phyloP scores from a whole-genome alignment of 2,113 vertebrate species.

The Phalacrocorax pelagicus region DNA sequence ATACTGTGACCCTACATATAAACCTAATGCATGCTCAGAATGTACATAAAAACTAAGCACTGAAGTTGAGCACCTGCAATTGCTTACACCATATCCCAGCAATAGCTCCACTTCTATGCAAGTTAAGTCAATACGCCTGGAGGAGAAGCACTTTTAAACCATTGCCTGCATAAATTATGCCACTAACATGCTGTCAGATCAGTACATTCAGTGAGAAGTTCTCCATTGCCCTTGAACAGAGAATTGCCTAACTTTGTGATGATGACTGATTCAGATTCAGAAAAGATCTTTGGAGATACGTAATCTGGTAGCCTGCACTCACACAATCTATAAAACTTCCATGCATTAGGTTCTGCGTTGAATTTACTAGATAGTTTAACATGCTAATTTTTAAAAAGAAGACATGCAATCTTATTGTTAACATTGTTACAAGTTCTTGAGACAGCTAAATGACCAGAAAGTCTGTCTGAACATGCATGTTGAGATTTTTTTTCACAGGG shows the following conservation, averaged over 20 bases:
- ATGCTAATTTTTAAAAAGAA: not conserved
- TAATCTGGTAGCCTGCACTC: not conserved
- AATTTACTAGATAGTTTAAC: not conserved
- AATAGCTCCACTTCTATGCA: not conserved
- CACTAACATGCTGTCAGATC: not conserved
- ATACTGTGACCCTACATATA: not conserved
- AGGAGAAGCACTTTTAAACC: not conserved
- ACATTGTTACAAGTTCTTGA: not conserved
- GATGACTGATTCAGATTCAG: not conserved
- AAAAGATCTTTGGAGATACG: not conserved
- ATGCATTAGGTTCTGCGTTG: not conserved
- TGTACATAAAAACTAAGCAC: not conserved
- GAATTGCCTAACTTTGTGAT: not conserved
- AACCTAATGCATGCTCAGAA: not conserved
- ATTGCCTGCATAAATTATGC: not conserved
- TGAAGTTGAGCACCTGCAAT: not conserved
- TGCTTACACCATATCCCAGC: not conserved
- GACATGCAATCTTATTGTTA: not conserved
- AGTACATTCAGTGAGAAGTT: not conserved
- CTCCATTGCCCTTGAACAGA: not conserved
- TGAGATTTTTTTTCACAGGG: not conserved
- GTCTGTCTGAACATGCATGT: not conserved
- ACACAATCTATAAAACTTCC: not conserved
- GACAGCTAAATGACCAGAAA: not conserved
- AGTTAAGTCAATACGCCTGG: not conserved